Evolutionary conservation across 2,888 invertebrate genomes (phyloP), one percentile per base, ranked within the genome.

Genomic region (Callyntrura guangdongensis): DNA sequence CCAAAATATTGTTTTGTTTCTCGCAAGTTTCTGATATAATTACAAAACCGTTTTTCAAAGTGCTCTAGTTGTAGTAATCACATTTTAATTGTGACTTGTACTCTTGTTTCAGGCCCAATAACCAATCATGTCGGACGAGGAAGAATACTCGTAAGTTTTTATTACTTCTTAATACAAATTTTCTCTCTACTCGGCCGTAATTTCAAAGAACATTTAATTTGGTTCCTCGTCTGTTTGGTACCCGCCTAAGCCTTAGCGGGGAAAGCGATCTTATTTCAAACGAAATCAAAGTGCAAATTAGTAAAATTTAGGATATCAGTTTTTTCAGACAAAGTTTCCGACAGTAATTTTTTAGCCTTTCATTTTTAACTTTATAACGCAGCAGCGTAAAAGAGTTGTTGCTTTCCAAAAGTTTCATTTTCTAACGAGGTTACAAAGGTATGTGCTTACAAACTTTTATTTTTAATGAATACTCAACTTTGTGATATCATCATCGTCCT

Each of bases 41-140:
- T 59, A 59, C 1, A 61, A 83, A 77, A 59, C 4, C 74, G 36
- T 85, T 85, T 77, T 61, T 9, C 47, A 9, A 12, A 49, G 56
- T 79, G 25, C 14, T 20, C 25, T 22, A 11, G 27, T 45, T 17
- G 3, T 4, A 27, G 25, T 67, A 36, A 36, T 83, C 67, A 27
- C 69, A 25, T 79, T 67, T 47, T 53, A 83, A 64, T 45, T 89
- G 84, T 89, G 84, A 64, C n/a, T 88, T 74, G 12, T 56, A 17
- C 27, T 86, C 64, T n/a, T 61, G 20, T 88, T 92, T 69, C 86
- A 92, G 92, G 67, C 82, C 86, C 61, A 56, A 64, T 82, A 72
- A 59, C 36, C 72, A 74, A 91, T 61, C 91, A 92, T 92, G 92
- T 92, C 92, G 72, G 92, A 92, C 92, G 92, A 92, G 72, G 92